Evolutionary conservation across 2,113 vertebrate genomes (phyloP), one percentile per base, ranked within the genome.

Genomic region (Microtus montanus): DNA sequence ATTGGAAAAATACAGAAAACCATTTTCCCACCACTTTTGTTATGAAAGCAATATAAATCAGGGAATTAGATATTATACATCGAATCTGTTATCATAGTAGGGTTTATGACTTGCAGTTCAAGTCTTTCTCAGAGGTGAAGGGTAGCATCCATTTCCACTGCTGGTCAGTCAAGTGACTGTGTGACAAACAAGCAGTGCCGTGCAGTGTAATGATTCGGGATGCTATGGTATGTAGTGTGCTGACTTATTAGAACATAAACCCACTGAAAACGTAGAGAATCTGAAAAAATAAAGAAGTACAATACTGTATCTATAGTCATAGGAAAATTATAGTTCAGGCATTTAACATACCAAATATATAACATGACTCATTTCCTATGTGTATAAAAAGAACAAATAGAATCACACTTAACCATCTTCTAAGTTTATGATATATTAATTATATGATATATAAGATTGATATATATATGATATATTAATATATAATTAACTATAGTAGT

Each of bases 1-100:
- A 87, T 54, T 70, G 5, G 3, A 89, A 95, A 94, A 91, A 86
- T 22, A 73, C 22, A 63, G 6, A 66, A 88, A 91, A 83, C 1
- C 6, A 80, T 88, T 87, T 94, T 85, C 52, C 28, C 52, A 71
- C 6, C 22, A 13, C 33, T 22, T 54, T 54, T n/a, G 17, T 22
- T 35, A 79, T 22, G 9, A 79, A 35, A 35, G 4, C 30, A 35
- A 22, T 79, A 79, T 35, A 20, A 1, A 24, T 24, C 49, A 80
- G 49, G 11, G 35, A 22, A 82, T 35, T 61, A 82, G 22, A 82
- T 82, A 61, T 3, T 82, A 15, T 38, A 26, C 11, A 38, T 15
- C 15, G 3, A 61, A 38, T 82, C 54, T 61, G 3, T 20, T 35
- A 82, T 24, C 19, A 61, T 24, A 13, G 35, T 38, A 5, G 6